phyloP scores from a whole-genome alignment of 2,113 vertebrate genomes.

The Noctilio leporinus region DNA sequence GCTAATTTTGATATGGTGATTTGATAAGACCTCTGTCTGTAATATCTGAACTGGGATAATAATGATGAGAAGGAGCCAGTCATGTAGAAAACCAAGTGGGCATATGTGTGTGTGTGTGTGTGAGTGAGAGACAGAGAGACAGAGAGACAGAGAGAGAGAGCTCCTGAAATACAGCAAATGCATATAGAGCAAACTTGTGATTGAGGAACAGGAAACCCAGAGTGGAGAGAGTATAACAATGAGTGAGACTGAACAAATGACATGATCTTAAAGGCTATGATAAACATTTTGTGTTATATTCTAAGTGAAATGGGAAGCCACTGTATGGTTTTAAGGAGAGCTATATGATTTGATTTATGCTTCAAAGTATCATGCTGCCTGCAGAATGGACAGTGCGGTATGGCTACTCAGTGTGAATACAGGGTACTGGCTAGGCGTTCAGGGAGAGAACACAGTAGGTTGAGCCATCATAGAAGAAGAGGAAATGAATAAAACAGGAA shows the following conservation, averaged over 20 bases:
- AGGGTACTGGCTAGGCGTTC: no score
- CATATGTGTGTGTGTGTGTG: no score
- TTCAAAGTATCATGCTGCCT: not conserved
- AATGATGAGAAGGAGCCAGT: not conserved
- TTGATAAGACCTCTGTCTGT: not conserved
- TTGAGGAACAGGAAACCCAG: not conserved
- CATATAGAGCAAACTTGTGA: not conserved
- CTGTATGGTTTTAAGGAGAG: not conserved
- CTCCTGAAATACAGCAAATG: not conserved
- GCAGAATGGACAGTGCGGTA: accelerated
- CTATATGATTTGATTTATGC: not conserved
- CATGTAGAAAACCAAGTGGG: not conserved
- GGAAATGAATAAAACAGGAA: not conserved
- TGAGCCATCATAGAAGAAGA: not conserved
- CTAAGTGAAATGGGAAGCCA: not conserved
- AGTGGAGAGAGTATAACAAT: not conserved
- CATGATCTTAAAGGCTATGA: not conserved
- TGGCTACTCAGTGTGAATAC: not conserved
- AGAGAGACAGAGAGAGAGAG: not conserved
- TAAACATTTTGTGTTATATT: not conserved
- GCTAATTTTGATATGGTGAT: not conserved
- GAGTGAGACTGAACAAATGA: not conserved
- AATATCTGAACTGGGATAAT: not conserved
- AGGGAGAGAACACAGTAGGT: not conserved
- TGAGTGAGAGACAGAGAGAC: not conserved